A percentile compares a stretch with the other conserved stretches of the same genome.
phyloP scores from a whole-genome alignment of 2,113 vertebrate genomes.

The Tyrannus savana region DNA sequence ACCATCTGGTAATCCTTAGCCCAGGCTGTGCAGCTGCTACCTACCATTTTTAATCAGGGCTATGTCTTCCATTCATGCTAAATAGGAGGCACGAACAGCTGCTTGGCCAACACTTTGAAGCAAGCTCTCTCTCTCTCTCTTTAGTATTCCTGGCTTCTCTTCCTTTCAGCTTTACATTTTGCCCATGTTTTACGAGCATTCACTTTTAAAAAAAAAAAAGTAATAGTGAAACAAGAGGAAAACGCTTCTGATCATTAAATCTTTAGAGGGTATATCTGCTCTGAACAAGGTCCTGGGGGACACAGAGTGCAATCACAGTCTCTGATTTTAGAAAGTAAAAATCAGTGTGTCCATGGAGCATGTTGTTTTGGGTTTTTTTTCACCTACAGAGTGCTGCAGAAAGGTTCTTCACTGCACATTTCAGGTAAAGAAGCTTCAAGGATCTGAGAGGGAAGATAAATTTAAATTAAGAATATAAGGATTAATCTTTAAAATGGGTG shows the following conservation, averaged over 20 bases:
- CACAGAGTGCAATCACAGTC: background rate
- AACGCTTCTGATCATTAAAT: background rate
- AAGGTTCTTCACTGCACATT: background rate
- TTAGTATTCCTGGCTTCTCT: slow-evolving; percentile 63
- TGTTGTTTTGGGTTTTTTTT: background rate
- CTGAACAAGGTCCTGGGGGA: background rate
- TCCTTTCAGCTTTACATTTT: slow-evolving; percentile 59
- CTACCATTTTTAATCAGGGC: slow-evolving; percentile 73
- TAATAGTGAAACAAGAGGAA: slow-evolving; percentile 8
- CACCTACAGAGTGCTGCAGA: background rate
- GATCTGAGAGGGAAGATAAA: background rate
- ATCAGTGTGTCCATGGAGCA: background rate
- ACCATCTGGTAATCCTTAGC: slow-evolving; percentile 80
- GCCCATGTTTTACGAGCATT: slow-evolving; percentile 20
- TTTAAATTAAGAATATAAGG: background rate
- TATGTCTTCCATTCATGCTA: slow-evolving; percentile 73
- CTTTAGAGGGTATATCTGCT: background rate
- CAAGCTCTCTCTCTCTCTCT: background rate
- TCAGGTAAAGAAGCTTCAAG: background rate
- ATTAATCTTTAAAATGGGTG: background rate
- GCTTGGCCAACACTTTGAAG: slow-evolving; percentile 65
- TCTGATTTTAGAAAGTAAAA: background rate
- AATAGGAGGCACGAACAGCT: slow-evolving; percentile 70
- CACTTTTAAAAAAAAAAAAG: background rate
- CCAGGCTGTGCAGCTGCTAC: slow-evolving; percentile 78